Evolutionary conservation across 1,140 invertebrate species (phyloP).

Genomic region (Maconellicoccus hirsutus): DNA sequence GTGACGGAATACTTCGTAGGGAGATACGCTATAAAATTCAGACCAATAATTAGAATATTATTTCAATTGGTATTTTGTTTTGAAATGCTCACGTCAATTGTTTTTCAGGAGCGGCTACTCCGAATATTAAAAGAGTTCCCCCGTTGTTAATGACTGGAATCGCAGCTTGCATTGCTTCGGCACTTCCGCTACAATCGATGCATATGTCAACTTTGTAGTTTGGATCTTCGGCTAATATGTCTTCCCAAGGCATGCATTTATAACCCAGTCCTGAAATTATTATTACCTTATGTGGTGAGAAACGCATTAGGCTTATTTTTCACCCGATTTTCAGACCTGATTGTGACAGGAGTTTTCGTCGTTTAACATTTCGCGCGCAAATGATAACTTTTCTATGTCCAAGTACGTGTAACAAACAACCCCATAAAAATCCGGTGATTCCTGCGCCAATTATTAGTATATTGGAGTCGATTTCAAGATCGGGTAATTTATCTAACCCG

Average conservation of each 20-base stretch:
- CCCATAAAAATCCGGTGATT: constrained; percentile 56
- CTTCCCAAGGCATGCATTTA: constrained; percentile 41
- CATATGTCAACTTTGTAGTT: constrained; percentile 43
- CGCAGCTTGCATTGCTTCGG: constrained; percentile 42
- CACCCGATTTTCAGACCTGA: not conserved
- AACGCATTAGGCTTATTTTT: no score
- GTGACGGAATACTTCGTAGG: not conserved
- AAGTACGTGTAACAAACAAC: constrained; percentile 47
- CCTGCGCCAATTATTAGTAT: constrained; percentile 53
- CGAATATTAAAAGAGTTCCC: constrained; percentile 45
- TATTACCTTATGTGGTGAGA: no score
- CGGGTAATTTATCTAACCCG: constrained; percentile 47
- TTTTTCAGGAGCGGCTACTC: constrained; percentile 39
- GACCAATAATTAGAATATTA: no score
- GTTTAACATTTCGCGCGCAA: constrained; percentile 45
- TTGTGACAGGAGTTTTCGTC: constrained; percentile 30
- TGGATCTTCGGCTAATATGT: constrained; percentile 36
- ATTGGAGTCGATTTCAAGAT: constrained; percentile 44
- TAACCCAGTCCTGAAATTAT: constrained; percentile 42
- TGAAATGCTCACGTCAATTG: constrained; percentile 23
- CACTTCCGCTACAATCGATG: constrained; percentile 53
- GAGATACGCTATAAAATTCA: not conserved
- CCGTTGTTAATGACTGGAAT: constrained; percentile 38
- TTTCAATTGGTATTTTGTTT: no score
- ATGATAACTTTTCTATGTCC: constrained; percentile 53